phyloP scores from a whole-genome alignment of 2,888 invertebrate genomes.

The Folsomia candida region DNA sequence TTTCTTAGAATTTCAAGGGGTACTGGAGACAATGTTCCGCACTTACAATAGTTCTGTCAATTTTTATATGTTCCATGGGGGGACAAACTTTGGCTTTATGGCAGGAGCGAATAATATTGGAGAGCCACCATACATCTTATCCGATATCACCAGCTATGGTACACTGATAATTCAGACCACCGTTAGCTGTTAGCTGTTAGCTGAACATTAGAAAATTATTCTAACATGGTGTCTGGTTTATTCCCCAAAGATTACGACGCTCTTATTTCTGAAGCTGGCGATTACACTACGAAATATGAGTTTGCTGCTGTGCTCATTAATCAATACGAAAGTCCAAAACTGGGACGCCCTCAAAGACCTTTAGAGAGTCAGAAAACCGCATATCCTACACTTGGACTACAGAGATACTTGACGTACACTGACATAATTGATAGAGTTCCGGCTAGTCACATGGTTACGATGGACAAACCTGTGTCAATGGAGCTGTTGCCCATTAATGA shows the following conservation, averaged over 20 bases:
- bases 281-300: slow-evolving; percentile 57
- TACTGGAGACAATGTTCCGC: slow-evolving; percentile 50
- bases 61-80: slow-evolving; percentile 86
- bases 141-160: slow-evolving; percentile 55
- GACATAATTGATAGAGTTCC: slow-evolving; percentile 51
- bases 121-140: slow-evolving; percentile 45
- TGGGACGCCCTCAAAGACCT: slow-evolving; percentile 53
- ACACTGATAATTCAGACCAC: neutral
- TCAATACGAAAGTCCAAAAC: slow-evolving; percentile 48
- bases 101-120: slow-evolving; percentile 31
- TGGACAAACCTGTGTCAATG: slow-evolving; percentile 46
- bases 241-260: slow-evolving; percentile 59
- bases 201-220: neutral
- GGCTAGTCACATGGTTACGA: slow-evolving; percentile 22
- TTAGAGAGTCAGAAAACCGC: slow-evolving; percentile 52
- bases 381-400: slow-evolving; percentile 52
- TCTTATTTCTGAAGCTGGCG: slow-evolving; percentile 59
- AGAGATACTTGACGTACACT: slow-evolving; percentile 47
- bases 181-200: neutral
- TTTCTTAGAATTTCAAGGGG: slow-evolving; percentile 41
- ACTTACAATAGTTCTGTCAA: slow-evolving; percentile 65
- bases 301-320: slow-evolving; percentile 48
- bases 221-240: neutral
- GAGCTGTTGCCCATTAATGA: slow-evolving; percentile 51
- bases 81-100: slow-evolving; percentile 39